Conservation (phyloP, 2,797 vertebrate genomes). For the Coluber constrictor region DNA sequence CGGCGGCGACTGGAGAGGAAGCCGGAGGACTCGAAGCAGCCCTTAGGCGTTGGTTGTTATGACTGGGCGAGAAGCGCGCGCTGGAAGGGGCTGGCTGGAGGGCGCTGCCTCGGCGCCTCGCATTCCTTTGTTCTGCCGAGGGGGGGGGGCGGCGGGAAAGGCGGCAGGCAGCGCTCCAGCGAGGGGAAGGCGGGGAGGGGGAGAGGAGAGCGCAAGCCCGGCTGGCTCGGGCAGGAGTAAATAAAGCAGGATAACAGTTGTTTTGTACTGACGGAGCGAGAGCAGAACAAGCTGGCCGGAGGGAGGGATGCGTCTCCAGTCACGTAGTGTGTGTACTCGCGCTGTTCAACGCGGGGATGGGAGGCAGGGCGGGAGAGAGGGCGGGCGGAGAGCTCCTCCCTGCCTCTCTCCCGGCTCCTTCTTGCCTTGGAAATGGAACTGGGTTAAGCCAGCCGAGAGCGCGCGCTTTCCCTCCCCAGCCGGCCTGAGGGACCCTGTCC, state of each 20-base stretch:
- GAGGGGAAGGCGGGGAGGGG: neutral
- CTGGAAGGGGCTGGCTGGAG: neutral
- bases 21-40: neutral
- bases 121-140: conserved; percentile 70
- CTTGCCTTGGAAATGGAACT: conserved; percentile 3
- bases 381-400: neutral
- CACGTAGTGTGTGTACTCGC: conserved; percentile 39
- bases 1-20: too few relatives aligned
- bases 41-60: conserved; percentile 34
- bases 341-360: conserved; percentile 12
- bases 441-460: neutral
- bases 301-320: conserved; percentile 46
- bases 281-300: conserved; percentile 32
- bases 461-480: neutral
- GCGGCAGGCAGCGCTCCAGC: conserved; percentile 20
- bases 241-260: conserved; percentile 2
- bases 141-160: conserved; percentile 10
- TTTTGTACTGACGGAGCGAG: conserved; percentile 33
- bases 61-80: conserved; percentile 31
- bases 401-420: neutral
- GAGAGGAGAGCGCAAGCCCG: conserved; percentile 24
- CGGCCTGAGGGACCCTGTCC: neutral
- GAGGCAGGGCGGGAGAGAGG: neutral
- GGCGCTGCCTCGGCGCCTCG: conserved; percentile 28
- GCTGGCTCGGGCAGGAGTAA: conserved; percentile 22